A percentile compares a stretch with the other conserved stretches of the same genome.
phyloP scores from a whole-genome alignment of 2,797 vertebrate genomes.

The Macroramphosus scolopax region DNA sequence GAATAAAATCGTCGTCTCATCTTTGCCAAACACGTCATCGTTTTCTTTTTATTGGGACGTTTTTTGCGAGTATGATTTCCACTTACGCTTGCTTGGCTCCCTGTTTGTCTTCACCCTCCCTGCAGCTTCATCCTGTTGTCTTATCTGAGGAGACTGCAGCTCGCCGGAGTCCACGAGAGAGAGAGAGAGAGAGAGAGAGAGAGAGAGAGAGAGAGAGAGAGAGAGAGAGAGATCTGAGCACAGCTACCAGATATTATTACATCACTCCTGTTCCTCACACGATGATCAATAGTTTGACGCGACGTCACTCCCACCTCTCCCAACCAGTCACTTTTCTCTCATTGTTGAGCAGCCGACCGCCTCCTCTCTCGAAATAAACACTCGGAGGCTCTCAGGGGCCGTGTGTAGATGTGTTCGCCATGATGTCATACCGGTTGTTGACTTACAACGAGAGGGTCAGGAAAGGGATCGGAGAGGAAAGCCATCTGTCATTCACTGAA shows the following conservation, averaged over 20 bases:
- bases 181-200: no score
- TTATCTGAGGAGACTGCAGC: slow-evolving; percentile 49
- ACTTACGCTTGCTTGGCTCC: slow-evolving; percentile 10
- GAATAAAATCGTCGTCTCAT: slow-evolving; percentile 3
- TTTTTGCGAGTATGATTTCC: slow-evolving; percentile 31
- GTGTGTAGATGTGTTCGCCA: slow-evolving; percentile 39
- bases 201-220: no score
- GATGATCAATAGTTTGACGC: background rate
- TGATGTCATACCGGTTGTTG: slow-evolving; percentile 56
- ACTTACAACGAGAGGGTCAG: slow-evolving; percentile 29
- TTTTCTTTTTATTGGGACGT: slow-evolving; percentile 23
- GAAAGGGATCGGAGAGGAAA: slow-evolving; percentile 8
- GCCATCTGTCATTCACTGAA: slow-evolving; percentile 11
- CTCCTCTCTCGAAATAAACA: slow-evolving; percentile 40
- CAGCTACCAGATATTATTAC: slow-evolving; percentile 12
- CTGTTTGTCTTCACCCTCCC: slow-evolving; percentile 31
- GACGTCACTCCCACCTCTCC: background rate
- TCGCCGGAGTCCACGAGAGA: slow-evolving; percentile 9
- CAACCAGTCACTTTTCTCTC: slow-evolving; percentile 14
- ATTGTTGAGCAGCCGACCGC: slow-evolving; percentile 18
- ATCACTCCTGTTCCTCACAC: background rate
- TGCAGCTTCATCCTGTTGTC: slow-evolving; percentile 20
- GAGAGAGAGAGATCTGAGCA: slow-evolving; percentile 24
- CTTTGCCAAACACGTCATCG: no score
- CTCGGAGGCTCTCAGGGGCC: slow-evolving; percentile 31